These are phyloP conservation scores for Rana temporaria DNA, from an alignment of 2,113 vertebrate species.

Conservation along the genomic window DNA sequence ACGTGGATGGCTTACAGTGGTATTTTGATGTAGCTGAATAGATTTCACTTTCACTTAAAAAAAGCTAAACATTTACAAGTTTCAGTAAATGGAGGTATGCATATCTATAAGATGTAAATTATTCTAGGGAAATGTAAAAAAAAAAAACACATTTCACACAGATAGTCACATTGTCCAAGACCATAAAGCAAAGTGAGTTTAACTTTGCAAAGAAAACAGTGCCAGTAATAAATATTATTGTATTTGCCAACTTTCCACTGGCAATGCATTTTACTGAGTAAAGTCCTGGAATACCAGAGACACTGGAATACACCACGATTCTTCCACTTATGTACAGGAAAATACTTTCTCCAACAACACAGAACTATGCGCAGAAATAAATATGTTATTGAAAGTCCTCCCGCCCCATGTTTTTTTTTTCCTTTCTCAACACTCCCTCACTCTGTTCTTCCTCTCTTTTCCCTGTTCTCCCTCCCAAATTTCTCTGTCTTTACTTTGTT, in stretches of 20 bases:
- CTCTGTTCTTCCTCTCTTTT: no score
- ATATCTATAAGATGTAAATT: no score
- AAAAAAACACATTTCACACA: not conserved
- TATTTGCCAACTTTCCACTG: slow-evolving; percentile 63
- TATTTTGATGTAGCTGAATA: no score
- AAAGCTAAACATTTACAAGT: no score
- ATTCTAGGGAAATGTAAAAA: not conserved
- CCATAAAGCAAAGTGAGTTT: slow-evolving; percentile 1
- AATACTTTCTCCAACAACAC: not conserved
- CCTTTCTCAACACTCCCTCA: no score
- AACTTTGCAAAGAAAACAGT: slow-evolving; percentile 53
- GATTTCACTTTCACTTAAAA: no score
- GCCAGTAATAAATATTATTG: slow-evolving; percentile 40
- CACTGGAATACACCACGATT: not conserved
- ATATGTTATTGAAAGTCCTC: no score
- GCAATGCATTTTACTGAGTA: slow-evolving; percentile 15
- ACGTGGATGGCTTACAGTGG: no score
- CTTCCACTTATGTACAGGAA: not conserved
- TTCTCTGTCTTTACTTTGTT: no score
- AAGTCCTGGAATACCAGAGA: slow-evolving; percentile 8
- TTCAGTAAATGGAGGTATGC: no score
- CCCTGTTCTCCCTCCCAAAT: no score
- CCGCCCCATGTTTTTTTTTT: no score
- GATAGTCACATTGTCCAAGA: not conserved
- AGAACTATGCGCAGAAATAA: not conserved